Evolutionary conservation across 2,888 invertebrate species (phyloP), one percentile per base, ranked within the genome.

Genomic region (Gandaritis pyraliata): DNA sequence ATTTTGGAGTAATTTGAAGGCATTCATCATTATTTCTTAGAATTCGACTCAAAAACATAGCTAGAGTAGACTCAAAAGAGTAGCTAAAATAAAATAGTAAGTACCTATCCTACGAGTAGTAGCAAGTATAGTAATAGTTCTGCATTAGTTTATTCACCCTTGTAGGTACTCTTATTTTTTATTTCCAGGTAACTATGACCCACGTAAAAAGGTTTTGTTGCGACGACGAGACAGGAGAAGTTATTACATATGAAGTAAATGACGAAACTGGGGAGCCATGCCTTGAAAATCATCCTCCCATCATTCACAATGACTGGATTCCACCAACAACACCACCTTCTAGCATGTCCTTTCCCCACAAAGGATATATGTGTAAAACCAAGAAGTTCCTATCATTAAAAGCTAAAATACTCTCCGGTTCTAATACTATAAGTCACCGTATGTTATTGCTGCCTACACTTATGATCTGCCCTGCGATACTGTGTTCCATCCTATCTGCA

Each of bases 371-470:
- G 49, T 79, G 80, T 59, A 85, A 81, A 58, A 82, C 82, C 0
- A 88, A 84, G 64, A 86, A 86, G 66, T 88, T 86, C 53, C 81
- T 86, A 65, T 76, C 74, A 0, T 66, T 90, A 1, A 88, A 88
- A 72, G 86, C 79, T 1, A 83, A 84, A 38, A 90, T 90, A 36
- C 73, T 88, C 5, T 82, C 83, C 12, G 90, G 90, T 3, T 85
- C 86, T 0, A 88, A 90, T 56, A 80, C 73, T 29, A 82, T 87
- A 23, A 92, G 88, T 69, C 86, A 87, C 72, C 87, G 93, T 60
- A 78, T 94, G 71, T 92, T 94, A 61, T 85, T 95, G 11, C 86
- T 95, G 69, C 94, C 95, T 0, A 93, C 94, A 1, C 73, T 94
- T 0, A 93, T 94, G 81, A 82, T 94, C 48, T 94, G 93, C 69